A percentile compares a stretch with the other conserved stretches of the same genome.
Conservation (phyloP, 2,888 invertebrate genomes). For the Anthoptus insignis region DNA sequence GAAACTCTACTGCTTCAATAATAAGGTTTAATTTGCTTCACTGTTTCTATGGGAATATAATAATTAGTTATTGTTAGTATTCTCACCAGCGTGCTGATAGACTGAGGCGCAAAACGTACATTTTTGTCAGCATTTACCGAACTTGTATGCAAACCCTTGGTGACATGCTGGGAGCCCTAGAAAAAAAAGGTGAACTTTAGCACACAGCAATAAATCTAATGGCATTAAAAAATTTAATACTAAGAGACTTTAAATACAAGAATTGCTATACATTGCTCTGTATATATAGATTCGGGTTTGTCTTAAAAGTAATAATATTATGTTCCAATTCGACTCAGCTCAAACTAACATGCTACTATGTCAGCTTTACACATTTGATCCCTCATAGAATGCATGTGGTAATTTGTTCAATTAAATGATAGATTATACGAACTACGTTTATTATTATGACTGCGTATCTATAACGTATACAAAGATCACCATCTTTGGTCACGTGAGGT, state of each 20-base stretch:
- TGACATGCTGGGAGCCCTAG: slow-evolving; percentile 75
- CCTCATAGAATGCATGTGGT: not conserved
- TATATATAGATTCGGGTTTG: too few species aligned
- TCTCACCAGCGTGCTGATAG: slow-evolving; percentile 80
- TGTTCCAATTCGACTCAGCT: too few species aligned
- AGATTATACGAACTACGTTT: not conserved
- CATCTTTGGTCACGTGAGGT: slow-evolving; percentile 53
- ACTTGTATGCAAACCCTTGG: slow-evolving; percentile 77
- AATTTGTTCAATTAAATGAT: not conserved
- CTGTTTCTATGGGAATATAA: slow-evolving; percentile 48
- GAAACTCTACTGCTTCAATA: too few species aligned
- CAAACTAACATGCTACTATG: not conserved
- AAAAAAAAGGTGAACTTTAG: slow-evolving; percentile 46
- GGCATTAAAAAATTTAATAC: too few species aligned
- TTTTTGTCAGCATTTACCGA: slow-evolving; percentile 76
- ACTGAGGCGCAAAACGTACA: slow-evolving; percentile 74
- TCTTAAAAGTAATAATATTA: too few species aligned
- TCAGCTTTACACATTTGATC: not conserved
- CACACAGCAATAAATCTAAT: too few species aligned
- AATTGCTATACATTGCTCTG: too few species aligned
- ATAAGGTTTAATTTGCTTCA: slow-evolving; percentile 49
- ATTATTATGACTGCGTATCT: not conserved
- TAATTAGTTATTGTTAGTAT: slow-evolving; percentile 80
- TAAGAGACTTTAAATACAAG: too few species aligned
- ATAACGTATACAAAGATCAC: slow-evolving; percentile 10